Evolutionary conservation across 2,888 invertebrate genomes (phyloP).

Genomic region (Cantharis lateralis): DNA sequence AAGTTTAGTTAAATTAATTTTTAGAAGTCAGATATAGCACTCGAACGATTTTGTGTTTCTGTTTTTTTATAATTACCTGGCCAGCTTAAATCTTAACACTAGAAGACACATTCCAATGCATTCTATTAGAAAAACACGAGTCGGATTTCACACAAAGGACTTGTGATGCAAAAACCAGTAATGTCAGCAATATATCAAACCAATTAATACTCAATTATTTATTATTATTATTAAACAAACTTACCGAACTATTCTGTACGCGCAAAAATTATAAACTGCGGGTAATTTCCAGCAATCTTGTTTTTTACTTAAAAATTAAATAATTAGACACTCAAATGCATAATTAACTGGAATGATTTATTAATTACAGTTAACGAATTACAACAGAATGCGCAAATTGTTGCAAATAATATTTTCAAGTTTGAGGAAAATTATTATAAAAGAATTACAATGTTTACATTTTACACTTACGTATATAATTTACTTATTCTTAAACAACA

Average conservation of each 20-base stretch:
- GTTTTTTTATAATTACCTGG: neutral
- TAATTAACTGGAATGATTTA: neutral
- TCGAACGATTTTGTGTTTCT: neutral
- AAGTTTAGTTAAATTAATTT: neutral
- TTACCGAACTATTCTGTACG: slow-evolving; percentile 45
- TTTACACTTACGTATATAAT: no score
- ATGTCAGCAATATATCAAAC: slow-evolving; percentile 56
- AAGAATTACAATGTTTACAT: neutral
- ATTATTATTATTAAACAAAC: slow-evolving; percentile 51
- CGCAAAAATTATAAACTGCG: slow-evolving; percentile 22
- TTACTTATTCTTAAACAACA: neutral
- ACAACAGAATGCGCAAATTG: neutral
- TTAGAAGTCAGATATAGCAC: neutral
- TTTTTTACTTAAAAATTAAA: slow-evolving; percentile 14
- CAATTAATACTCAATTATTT: slow-evolving; percentile 57
- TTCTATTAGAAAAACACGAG: slow-evolving; percentile 47
- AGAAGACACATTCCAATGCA: slow-evolving; percentile 45
- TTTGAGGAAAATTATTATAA: neutral
- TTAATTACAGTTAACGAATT: neutral
- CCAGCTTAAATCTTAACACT: slow-evolving; percentile 17
- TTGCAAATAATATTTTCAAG: neutral
- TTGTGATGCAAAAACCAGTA: slow-evolving; percentile 50
- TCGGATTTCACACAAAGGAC: slow-evolving; percentile 53
- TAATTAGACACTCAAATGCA: neutral
- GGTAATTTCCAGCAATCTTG: slow-evolving; percentile 3